These are phyloP conservation scores for Lasioglossum lativentre DNA, from an alignment of 2,888 invertebrate species.

Conservation along the genomic window DNA sequence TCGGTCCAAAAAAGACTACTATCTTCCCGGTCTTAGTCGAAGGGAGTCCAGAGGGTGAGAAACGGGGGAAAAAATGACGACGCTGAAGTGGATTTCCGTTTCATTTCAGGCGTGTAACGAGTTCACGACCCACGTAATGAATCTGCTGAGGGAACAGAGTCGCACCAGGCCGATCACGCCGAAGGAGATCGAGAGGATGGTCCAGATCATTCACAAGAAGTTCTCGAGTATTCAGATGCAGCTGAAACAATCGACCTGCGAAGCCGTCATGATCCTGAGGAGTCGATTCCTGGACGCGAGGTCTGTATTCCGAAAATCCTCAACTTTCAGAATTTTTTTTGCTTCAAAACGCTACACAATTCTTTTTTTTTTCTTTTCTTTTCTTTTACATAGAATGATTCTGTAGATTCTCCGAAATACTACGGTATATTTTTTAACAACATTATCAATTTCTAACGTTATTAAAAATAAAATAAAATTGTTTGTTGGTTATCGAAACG, in stretches of 20 bases:
- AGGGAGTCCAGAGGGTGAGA: neutral
- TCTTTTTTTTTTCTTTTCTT: no score
- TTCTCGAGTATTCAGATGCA: conserved; percentile 99
- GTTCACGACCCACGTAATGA: conserved; percentile 99
- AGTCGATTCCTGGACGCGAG: conserved; percentile 91
- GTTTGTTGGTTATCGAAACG: no score
- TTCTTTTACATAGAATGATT: neutral
- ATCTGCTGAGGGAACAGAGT: conserved; percentile 97
- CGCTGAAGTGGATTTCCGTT: neutral
- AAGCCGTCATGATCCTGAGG: conserved; percentile 99
- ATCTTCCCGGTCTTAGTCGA: neutral
- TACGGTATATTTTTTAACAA: no score
- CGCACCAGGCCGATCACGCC: conserved; percentile 99
- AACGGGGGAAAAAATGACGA: neutral
- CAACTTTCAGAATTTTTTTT: neutral
- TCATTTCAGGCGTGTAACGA: conserved; percentile 96
- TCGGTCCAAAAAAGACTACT: neutral
- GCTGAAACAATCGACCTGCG: conserved; percentile 99
- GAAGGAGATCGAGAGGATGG: conserved; percentile 99
- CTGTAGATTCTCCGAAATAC: neutral
- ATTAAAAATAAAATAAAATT: no score
- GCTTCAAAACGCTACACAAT: neutral
- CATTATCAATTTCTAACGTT: no score
- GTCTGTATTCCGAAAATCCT: conserved; percentile 79
- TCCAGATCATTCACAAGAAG: conserved; percentile 99